Conservation (phyloP, 2,113 vertebrate genomes). For the Lanius ludovicianus region DNA sequence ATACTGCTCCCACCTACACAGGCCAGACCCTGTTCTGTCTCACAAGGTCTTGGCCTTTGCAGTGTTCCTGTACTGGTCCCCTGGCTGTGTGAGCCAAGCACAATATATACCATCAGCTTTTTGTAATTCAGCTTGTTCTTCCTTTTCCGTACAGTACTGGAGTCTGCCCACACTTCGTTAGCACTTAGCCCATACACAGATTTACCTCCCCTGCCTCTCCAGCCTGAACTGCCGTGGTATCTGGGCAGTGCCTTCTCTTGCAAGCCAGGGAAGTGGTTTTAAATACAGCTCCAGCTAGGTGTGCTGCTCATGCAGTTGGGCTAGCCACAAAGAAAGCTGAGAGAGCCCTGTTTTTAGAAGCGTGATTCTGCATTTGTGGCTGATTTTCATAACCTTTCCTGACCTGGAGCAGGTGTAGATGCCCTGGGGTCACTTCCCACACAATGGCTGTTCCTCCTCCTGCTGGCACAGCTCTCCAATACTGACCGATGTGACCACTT, state of each 20-base stretch:
- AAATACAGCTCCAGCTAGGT: neutral
- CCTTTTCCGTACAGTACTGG: neutral
- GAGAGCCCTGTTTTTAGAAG: neutral
- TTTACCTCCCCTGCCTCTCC: neutral
- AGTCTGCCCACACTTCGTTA: neutral
- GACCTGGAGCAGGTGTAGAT: neutral
- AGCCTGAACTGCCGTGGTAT: neutral
- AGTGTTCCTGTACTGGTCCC: neutral
- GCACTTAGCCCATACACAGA: neutral
- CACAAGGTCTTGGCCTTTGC: neutral
- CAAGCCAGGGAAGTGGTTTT: neutral
- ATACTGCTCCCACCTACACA: neutral
- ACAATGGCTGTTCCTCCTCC: neutral
- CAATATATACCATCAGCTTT: neutral
- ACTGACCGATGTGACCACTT: accelerated
- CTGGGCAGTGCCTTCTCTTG: neutral
- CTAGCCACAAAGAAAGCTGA: neutral
- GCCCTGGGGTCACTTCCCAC: neutral
- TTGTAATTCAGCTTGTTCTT: neutral
- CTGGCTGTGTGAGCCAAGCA: neutral
- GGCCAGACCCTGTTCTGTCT: neutral
- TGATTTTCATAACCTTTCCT: neutral
- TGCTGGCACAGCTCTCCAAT: neutral
- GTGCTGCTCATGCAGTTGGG: neutral
- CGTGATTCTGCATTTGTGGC: neutral